Evolutionary conservation across 2,797 vertebrate species (phyloP).

Genomic region (Tadarida brasiliensis): DNA sequence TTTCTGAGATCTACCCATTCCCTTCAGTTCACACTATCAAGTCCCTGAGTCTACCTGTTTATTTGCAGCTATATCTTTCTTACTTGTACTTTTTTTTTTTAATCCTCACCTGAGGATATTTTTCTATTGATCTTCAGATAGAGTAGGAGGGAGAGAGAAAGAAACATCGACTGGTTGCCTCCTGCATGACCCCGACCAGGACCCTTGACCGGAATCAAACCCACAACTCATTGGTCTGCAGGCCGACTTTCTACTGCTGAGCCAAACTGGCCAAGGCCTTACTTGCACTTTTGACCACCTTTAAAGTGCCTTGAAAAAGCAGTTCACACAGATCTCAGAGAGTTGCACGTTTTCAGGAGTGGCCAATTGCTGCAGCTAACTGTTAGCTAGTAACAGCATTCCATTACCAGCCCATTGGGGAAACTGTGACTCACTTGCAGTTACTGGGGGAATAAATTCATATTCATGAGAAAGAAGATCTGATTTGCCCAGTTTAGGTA

Average conservation of each 20-base stretch:
- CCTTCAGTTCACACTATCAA: slow-evolving; percentile 59
- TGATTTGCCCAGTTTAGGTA: neutral
- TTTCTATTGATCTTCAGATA: too few relatives aligned
- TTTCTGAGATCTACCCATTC: slow-evolving; percentile 57
- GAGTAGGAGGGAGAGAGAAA: too few relatives aligned
- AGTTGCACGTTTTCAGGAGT: neutral
- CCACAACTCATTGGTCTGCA: too few relatives aligned
- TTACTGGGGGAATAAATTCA: neutral
- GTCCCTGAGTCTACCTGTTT: slow-evolving; percentile 45
- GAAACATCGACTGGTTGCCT: too few relatives aligned
- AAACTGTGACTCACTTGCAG: neutral
- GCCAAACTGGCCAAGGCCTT: neutral
- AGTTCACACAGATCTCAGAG: neutral
- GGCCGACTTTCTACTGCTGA: too few relatives aligned
- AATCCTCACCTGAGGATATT: too few relatives aligned
- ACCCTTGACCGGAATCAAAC: too few relatives aligned
- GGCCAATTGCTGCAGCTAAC: neutral
- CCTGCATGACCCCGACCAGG: too few relatives aligned
- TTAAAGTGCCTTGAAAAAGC: slow-evolving; percentile 31
- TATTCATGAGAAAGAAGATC: slow-evolving; percentile 17
- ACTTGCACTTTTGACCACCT: neutral
- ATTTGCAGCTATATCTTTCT: slow-evolving; percentile 42
- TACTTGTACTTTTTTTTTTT: neutral
- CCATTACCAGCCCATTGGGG: neutral
- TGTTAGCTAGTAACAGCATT: neutral